Evolutionary conservation across 2,888 invertebrate genomes (phyloP).

Genomic region (Pandemis cinnamomeana): DNA sequence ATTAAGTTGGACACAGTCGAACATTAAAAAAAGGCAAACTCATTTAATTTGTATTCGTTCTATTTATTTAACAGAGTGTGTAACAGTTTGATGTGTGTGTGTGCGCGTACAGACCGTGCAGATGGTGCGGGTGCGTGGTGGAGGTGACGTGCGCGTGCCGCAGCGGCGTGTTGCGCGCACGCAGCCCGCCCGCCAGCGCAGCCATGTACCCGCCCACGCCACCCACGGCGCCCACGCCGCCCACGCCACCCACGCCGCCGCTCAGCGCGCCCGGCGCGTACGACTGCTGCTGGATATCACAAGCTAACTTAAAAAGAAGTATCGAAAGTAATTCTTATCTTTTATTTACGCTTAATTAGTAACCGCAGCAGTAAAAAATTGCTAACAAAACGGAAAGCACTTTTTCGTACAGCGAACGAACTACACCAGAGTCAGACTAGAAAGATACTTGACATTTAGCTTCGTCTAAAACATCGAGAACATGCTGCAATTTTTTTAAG

Average conservation of each 20-base stretch:
- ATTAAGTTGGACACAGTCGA: no score
- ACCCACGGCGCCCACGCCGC: constrained; percentile 17
- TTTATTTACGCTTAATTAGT: no score
- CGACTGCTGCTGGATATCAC: constrained; percentile 53
- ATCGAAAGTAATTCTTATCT: no score
- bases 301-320: no score
- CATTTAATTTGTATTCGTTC: no score
- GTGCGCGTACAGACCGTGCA: constrained; percentile 72
- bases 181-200: constrained; percentile 46
- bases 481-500: not conserved
- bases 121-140: constrained; percentile 87
- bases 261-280: constrained; percentile 51
- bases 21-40: no score
- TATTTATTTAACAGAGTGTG: not conserved
- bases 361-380: no score
- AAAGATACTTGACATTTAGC: no score
- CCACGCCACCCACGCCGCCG: constrained; percentile 30
- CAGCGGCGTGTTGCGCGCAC: constrained; percentile 65
- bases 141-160: constrained; percentile 86
- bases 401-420: no score
- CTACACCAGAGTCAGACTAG: no score
- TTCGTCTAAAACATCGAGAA: not conserved
- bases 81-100: not conserved
- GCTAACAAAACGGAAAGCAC: no score
- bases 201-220: constrained; percentile 51